Evolutionary conservation across 2,888 invertebrate species (phyloP), one percentile per base, ranked within the genome.

Genomic region (Clunio marinus): DNA sequence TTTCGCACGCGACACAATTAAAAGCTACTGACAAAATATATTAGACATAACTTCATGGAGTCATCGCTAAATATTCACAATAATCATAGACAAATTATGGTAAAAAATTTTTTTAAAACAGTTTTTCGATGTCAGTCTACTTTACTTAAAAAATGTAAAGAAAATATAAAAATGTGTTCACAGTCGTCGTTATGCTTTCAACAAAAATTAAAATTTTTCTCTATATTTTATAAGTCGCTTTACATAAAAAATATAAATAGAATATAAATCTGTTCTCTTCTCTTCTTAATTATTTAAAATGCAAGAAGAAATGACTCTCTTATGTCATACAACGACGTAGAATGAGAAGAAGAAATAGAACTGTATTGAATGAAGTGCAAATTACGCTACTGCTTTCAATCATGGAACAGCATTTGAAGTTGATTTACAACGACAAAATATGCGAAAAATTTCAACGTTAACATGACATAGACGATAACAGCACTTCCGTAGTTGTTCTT

Each of bases 181-280:
- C 35, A 5, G 13, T 32, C 35, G 13, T 66, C 35, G 66, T 66
- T 24, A 66, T 66, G 66, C 66, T 66, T 66, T 66, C 66, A 66
- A 55, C 66, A 55, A 24, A 66, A 66, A 66, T 66, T 66, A 66
- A 66, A 66, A 66, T 66, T 66, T 55, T 66, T 66, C 51, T 66
- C 20, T 66, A 66, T 55, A 32, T 62, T 37, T 62, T 41, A 32
- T 41, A 62, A 62, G 66, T 66, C 66, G 25, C 28, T 66, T 32
- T 15, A 4, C 10, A 35, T 32, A 66, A 32, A 55, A 66, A 66
- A 55, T 66, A 66, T 66, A 32, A 59, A 32, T 59, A 59, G 59
- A 59, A 59, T 22, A 5, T 55, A 5, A 15, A 20, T 55, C 4
- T 17, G 59, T 51, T 22, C 22, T 51, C 41, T 2, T 41, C 51